Evolutionary conservation across 2,888 invertebrate species (phyloP), one percentile per base, ranked within the genome.

Genomic region (Luffia ferchaultella): DNA sequence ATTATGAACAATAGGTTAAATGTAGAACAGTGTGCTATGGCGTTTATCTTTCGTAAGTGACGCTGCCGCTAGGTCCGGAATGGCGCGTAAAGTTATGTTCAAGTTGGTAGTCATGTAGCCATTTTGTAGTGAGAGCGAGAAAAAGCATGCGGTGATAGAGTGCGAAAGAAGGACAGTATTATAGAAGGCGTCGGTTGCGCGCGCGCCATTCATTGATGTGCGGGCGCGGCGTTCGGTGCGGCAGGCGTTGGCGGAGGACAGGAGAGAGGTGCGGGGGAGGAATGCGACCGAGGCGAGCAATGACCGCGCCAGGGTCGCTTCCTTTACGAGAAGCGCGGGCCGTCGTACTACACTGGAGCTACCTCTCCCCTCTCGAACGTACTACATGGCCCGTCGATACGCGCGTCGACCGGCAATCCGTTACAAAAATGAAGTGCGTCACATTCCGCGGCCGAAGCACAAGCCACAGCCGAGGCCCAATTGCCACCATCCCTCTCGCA

Each of bases 281-380:
- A 79, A 80, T 80, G 80, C 79, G 80, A 77, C 74, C 80, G 80
- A 72, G 73, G 76, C 82, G 82, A 76, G 82, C 82, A 82, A 78
- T 82, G 82, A 82, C 82, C 82, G 79, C 78, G 76, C 77, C 82
- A 82, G 82, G 82, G 82, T 79, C 80, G 80, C 76, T 79, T 80
- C 80, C 80, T 82, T 80, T 80, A 80, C 82, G 76, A 80, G 80
- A 76, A 78, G 71, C 73, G 73, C 78, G 71, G 72, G 72, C 75
- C 77, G 77, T 72, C 76, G 79, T 80, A 79, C 79, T 79, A 80
- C 78, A 74, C 67, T 73, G 65, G 60, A 58, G 60, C 63, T 69
- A 58, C 69, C 70, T 67, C 63, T 51, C 53, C 54, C 53, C 62
- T 54, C 60, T 60, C 62, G 59, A 57, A 68, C 71, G 72, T 78